Base-by-base conservation (phyloP, 2,888 invertebrate species). In the Dysmachus trigonus region DNA sequence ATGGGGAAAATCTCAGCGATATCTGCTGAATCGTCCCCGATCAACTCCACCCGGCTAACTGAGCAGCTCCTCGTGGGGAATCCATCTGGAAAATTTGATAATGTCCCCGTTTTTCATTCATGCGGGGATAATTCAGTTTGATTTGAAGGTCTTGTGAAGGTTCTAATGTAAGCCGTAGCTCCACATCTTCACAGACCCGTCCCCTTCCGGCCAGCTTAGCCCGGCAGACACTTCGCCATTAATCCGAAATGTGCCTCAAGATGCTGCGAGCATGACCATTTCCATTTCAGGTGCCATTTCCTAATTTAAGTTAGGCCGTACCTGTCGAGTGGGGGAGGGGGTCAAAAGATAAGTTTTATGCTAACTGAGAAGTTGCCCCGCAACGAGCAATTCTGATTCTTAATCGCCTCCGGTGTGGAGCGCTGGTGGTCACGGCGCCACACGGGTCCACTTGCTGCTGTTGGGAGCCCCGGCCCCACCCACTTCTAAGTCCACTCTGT, bases 51-150 rank as follows among this genome's bases (percentile, higher is more conserved):
- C 1, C 6, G 47, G 18, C n/a, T n/a, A 47, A 38, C 38, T 38
- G 38, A 38, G n/a, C 5, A n/a, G 15, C 81, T 71, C 72, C 82
- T 86, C 33, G 73, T 47, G 72, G 72, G 30, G 77, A 72, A 84
- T 83, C 84, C 86, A 76, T 76, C 62, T 22, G 86, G 86, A 86
- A 86, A 86, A 86, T 86, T 84, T 86, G 53, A 86, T 84, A 84
- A 84, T 47, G 53, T 84, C 33, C 62, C 62, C 27, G 72, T 76
- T 35, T 15, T 31, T 27, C 74, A 84, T 76, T 86, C 83, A 86
- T 33, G 83, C 41, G 86, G 76, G 47, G 76, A 86, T 84, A 86
- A 86, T 86, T 83, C 62, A 38, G 84, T 86, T 86, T 86, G 71
- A 84, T 74, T 62, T 53, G 76, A 84, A 77, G 62, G 31, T 18